A percentile compares a stretch with the other conserved stretches of the same genome.
phyloP scores from a whole-genome alignment of 2,888 invertebrate species.

The Lobophora halterata region DNA sequence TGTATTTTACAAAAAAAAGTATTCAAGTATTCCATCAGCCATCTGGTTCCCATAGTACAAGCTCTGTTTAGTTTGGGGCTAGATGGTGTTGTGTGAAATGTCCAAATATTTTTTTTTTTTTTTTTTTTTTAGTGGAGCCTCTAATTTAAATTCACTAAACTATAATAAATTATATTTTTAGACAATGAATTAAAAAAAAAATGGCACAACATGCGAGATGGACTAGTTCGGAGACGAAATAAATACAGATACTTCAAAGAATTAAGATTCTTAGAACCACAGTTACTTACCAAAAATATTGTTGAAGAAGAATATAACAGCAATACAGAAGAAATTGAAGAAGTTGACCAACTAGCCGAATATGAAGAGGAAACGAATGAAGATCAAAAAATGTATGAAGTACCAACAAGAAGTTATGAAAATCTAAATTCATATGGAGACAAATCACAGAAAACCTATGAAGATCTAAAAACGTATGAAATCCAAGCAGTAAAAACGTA shows the following conservation, averaged over 20 bases:
- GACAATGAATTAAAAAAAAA: slow-evolving; percentile 16
- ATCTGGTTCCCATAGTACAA: too few relatives aligned
- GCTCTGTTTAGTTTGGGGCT: too few relatives aligned
- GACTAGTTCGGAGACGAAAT: slow-evolving; percentile 8
- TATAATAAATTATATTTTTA: too few relatives aligned
- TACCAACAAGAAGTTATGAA: too few relatives aligned
- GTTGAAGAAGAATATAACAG: not conserved
- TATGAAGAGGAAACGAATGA: slow-evolving; percentile 1
- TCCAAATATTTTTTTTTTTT: not conserved
- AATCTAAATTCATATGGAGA: too few relatives aligned
- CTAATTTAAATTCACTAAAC: too few relatives aligned
- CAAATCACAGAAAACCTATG: too few relatives aligned
- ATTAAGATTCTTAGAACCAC: slow-evolving; percentile 8
- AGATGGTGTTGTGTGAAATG: not conserved
- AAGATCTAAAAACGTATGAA: too few relatives aligned
- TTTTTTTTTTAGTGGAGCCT: not conserved
- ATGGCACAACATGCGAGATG: slow-evolving; percentile 16
- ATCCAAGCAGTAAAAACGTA: not conserved
- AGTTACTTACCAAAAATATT: not conserved
- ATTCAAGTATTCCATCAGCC: too few relatives aligned
- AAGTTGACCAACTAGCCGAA: slow-evolving; percentile 9
- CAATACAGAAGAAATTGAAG: slow-evolving; percentile 8
- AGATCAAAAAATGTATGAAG: not conserved
- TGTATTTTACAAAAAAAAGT: too few relatives aligned
- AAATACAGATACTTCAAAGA: slow-evolving; percentile 13